Percentiles rank a stretch among this genome's conserved stretches.
Conservation (phyloP, 2,797 vertebrate genomes). For the Chelonia mydas region DNA sequence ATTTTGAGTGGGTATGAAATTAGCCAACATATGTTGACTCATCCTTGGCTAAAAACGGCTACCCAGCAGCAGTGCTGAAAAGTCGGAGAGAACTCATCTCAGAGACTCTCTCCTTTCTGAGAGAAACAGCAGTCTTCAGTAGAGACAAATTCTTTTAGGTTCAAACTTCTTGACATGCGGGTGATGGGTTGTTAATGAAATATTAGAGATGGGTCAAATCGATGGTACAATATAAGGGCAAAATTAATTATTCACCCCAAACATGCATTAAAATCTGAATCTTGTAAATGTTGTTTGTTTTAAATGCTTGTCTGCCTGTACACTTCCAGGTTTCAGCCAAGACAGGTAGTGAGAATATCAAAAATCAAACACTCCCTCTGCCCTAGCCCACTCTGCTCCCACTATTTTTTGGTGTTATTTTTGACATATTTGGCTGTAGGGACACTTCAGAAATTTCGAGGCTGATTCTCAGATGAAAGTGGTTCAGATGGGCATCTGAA, state of each 20-base stretch:
- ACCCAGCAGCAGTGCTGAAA: not conserved
- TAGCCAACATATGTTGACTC: not conserved
- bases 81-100: not conserved
- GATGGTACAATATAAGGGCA: constrained; percentile 30
- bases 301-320: constrained; percentile 28
- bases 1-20: not conserved
- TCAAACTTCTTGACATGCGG: not conserved
- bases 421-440: not conserved
- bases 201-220: constrained; percentile 34
- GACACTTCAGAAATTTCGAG: not conserved
- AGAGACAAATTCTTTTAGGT: not conserved
- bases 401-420: not conserved
- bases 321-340: not conserved
- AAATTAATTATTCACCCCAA: constrained; percentile 60
- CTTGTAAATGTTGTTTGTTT: constrained; percentile 12
- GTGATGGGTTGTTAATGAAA: constrained; percentile 7
- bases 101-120: not conserved
- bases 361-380: constrained; percentile 18
- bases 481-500: not conserved
- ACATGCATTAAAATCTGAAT: constrained; percentile 12
- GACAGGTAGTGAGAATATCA: constrained; percentile 15
- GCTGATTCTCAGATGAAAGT: not conserved
- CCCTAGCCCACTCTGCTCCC: not conserved
- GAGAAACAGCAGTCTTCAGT: constrained; percentile 21
- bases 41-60: not conserved